Evolutionary conservation across 2,797 vertebrate genomes (phyloP).

Genomic region (Bucorvus abyssinicus): DNA sequence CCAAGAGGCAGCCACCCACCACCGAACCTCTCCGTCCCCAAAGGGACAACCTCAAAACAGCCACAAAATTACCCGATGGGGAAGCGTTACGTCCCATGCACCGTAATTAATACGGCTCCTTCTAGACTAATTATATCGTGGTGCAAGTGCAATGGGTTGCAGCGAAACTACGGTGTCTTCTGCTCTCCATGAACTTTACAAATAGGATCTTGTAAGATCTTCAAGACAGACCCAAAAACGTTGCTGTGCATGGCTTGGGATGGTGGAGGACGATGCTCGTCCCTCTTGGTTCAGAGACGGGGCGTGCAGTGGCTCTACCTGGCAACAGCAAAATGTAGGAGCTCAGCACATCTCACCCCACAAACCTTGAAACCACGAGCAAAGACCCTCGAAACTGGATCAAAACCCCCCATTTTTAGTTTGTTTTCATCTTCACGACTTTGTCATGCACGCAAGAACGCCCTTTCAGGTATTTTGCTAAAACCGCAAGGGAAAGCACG

Average conservation of each 20-base stretch:
- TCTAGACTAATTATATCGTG: not conserved
- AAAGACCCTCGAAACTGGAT: accelerated
- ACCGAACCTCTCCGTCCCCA: accelerated
- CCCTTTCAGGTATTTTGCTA: not conserved
- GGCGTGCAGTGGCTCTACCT: accelerated
- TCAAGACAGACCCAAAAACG: not conserved
- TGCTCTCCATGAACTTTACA: not conserved
- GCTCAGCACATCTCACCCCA: not conserved
- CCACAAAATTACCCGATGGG: not conserved
- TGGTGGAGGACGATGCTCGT: not conserved
- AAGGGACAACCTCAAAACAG: not conserved
- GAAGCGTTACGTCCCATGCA: not conserved
- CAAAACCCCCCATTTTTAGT: not conserved
- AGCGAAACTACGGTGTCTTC: accelerated
- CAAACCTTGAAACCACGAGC: accelerated
- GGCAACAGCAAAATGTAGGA: not conserved
- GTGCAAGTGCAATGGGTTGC: not conserved
- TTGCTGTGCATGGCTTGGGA: not conserved
- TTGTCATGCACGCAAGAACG: accelerated
- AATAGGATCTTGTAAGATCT: not conserved
- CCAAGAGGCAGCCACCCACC: not conserved
- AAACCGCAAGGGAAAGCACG: not conserved
- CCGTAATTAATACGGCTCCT: not conserved
- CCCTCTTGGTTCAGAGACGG: not conserved
- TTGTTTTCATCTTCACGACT: not conserved